Base-by-base conservation (phyloP, 2,888 invertebrate species). In the Drosophila anomalata region DNA sequence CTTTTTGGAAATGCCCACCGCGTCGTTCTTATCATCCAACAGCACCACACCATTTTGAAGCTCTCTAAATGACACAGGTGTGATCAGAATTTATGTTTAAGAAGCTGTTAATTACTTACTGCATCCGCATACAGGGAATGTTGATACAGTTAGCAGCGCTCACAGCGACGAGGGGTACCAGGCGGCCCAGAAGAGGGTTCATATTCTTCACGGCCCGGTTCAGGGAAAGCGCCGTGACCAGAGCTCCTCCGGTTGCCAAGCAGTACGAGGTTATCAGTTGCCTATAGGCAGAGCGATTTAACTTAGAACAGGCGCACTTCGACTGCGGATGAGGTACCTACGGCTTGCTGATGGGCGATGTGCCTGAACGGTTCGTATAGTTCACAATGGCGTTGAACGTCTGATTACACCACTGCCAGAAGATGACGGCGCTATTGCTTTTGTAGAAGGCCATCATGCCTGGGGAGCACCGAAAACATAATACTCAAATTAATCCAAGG, bases 371-470 rank as follows among this genome's bases (percentile, higher is more conserved):
- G 92, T 99, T 99, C 31, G 99, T 98, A 92, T 99, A 99, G 93
- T 99, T 99, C 57, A 99, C 99, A 20, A 98, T 90, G 1, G 99
- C 99, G 92, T 99, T 99, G 93, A 99, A 99, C n/a, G 99, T 91
- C 80, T 99, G 98, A 93, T 99, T 99, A 85, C 95, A 92, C 98
- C 98, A 99, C 91, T 99, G 99, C 99, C 99, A 99, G 93, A 99
- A 99, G 61, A 99, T 93, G 9, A 98, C 98, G 3, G 97, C 97
- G 2, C 96, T 94, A 6, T 96, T 97, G 4, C 97, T 95, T 92
- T 96, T 97, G 93, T 99, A 99, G 93, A 99, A 99, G 9, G 97
- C 95, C 93, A 99, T 94, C 99, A 99, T 99, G 85, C 97, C 95
- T 70, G 36, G 31, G 56, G 39, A 33, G 20, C 12, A 31, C 46